These are phyloP conservation scores for Elegia similella DNA, from an alignment of 2,888 invertebrate species.

Conservation along the genomic window DNA sequence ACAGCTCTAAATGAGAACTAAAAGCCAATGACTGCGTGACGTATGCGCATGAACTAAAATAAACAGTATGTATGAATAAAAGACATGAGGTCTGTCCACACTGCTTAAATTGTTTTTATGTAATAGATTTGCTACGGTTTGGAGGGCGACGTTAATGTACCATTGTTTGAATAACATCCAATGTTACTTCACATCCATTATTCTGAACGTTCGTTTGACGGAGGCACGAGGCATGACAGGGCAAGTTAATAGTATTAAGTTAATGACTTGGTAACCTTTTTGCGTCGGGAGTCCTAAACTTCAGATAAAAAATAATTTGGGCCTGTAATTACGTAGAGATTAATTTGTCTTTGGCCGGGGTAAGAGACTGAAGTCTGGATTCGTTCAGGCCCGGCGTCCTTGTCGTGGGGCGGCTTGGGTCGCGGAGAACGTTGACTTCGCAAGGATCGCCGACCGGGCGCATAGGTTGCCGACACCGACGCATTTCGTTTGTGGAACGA, in stretches of 20 bases:
- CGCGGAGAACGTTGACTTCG: conserved; percentile 31
- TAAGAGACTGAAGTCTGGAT: background rate
- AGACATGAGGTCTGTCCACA: conserved; percentile 12
- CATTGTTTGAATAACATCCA: background rate
- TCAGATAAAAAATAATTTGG: background rate
- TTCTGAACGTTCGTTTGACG: background rate
- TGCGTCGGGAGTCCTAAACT: background rate
- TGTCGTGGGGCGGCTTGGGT: conserved; percentile 16
- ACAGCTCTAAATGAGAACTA: conserved; percentile 1
- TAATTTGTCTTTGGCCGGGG: background rate
- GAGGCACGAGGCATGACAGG: background rate
- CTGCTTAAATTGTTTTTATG: conserved; percentile 25
- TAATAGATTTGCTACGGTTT: conserved; percentile 17
- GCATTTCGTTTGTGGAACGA: conserved; percentile 16
- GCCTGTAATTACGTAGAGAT: background rate
- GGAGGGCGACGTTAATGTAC: background rate
- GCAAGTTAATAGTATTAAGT: no score
- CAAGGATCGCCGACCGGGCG: conserved; percentile 29
- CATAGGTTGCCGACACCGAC: conserved; percentile 22
- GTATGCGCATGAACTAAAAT: conserved; percentile 34
- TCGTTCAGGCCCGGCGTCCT: conserved; percentile 12
- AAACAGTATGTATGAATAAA: conserved; percentile 31
- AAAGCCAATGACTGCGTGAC: conserved; percentile 39
- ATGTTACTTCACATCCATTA: background rate
- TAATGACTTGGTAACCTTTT: background rate